A percentile compares a stretch with the other conserved stretches of the same genome.
These are phyloP conservation scores for Etia nguti DNA, from an alignment of 2,113 vertebrate genomes.

Conservation along the genomic window DNA sequence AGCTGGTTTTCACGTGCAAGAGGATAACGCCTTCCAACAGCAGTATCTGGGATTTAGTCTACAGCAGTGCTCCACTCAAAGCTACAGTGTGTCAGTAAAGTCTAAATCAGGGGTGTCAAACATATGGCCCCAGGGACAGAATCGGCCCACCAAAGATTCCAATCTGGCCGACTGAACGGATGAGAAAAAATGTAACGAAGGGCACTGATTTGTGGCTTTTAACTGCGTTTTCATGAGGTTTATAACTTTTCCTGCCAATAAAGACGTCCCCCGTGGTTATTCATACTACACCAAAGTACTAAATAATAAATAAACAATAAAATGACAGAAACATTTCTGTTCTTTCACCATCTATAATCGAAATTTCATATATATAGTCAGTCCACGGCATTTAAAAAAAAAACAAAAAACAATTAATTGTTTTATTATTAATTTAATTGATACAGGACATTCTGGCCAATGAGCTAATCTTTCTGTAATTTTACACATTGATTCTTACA, in stretches of 20 bases:
- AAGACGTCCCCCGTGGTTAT: neutral
- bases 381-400: accelerated
- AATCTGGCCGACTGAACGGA: neutral
- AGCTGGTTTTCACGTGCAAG: slow-evolving; percentile 6
- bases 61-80: neutral
- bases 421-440: neutral
- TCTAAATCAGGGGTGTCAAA: neutral
- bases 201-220: neutral
- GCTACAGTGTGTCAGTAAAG: neutral
- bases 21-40: neutral
- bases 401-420: neutral
- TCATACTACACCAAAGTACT: neutral
- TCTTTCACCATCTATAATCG: neutral
- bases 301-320: neutral
- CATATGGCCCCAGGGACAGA: neutral
- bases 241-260: neutral
- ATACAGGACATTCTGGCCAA: neutral
- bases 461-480: neutral
- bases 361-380: neutral
- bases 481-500: neutral
- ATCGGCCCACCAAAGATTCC: neutral
- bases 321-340: neutral
- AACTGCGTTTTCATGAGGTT: neutral
- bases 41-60: neutral
- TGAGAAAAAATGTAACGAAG: neutral